Conservation (phyloP, 2,797 vertebrate genomes). For the Eulemur coronatus region DNA sequence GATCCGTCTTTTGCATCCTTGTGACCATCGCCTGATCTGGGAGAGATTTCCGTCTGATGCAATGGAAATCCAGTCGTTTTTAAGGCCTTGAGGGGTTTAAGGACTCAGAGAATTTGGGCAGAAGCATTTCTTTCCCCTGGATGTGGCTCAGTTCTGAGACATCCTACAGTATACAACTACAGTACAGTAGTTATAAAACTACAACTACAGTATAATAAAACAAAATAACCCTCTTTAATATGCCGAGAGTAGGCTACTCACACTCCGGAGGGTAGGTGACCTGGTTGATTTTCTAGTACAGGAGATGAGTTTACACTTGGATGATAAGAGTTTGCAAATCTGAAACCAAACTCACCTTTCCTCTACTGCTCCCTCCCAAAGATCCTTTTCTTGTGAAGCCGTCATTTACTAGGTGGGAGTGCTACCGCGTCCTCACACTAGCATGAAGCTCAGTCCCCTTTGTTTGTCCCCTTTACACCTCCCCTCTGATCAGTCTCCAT, state of each 20-base stretch:
- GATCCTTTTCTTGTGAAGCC: neutral
- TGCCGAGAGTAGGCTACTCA: neutral
- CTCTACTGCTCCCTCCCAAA: neutral
- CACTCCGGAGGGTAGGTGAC: neutral
- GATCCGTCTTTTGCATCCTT: conserved; percentile 8
- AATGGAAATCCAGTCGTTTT: conserved; percentile 45
- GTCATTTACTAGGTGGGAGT: neutral
- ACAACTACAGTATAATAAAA: neutral
- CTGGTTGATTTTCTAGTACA: neutral
- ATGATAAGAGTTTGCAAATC: neutral
- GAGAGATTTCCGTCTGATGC: conserved; percentile 29
- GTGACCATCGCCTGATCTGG: conserved; percentile 9
- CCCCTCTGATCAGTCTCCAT: neutral
- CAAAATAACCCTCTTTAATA: neutral
- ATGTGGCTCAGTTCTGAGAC: neutral
- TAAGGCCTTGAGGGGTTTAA: conserved; percentile 12
- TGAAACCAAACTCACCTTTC: neutral
- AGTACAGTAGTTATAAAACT: no score
- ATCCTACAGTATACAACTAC: neutral
- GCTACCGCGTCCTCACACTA: neutral
- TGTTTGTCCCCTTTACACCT: neutral
- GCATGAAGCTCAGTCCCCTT: neutral
- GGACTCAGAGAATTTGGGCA: neutral
- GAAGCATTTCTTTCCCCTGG: conserved; percentile 10
- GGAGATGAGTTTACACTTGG: neutral